phyloP scores from a whole-genome alignment of 2,113 vertebrate species.

The Felis chaus region DNA sequence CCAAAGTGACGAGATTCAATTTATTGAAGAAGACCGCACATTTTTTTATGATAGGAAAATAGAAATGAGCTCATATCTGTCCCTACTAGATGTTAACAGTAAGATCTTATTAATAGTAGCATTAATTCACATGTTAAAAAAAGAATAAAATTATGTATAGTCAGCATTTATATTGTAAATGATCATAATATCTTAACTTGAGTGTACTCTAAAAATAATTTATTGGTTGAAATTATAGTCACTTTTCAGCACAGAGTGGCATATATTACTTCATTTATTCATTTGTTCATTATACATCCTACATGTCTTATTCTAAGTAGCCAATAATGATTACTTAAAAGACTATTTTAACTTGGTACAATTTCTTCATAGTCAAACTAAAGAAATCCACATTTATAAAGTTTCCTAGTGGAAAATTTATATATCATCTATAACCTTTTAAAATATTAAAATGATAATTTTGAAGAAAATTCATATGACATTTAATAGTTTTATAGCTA shows the following conservation, averaged over 20 bases:
- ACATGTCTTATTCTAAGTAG: background rate
- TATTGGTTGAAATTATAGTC: background rate
- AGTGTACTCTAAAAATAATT: background rate
- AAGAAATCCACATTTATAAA: background rate
- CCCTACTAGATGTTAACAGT: background rate
- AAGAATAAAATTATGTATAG: background rate
- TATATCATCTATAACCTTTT: background rate
- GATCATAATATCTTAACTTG: background rate
- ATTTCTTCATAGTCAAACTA: background rate
- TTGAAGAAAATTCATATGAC: background rate
- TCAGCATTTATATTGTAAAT: background rate
- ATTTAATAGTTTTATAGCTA: background rate
- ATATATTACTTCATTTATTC: background rate
- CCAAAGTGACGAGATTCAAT: background rate
- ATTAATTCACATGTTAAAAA: slow-evolving; percentile 18
- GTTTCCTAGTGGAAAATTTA: background rate
- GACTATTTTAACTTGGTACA: background rate
- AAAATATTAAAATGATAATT: background rate
- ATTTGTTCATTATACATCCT: background rate
- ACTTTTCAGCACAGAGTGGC: background rate
- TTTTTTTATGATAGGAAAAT: background rate
- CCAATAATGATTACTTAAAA: background rate
- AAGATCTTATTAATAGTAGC: background rate
- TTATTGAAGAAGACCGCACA: background rate
- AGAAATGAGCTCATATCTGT: background rate